These are phyloP conservation scores for Didymodactylos carnosus DNA, from an alignment of 2,888 invertebrate species.

Conservation along the genomic window DNA sequence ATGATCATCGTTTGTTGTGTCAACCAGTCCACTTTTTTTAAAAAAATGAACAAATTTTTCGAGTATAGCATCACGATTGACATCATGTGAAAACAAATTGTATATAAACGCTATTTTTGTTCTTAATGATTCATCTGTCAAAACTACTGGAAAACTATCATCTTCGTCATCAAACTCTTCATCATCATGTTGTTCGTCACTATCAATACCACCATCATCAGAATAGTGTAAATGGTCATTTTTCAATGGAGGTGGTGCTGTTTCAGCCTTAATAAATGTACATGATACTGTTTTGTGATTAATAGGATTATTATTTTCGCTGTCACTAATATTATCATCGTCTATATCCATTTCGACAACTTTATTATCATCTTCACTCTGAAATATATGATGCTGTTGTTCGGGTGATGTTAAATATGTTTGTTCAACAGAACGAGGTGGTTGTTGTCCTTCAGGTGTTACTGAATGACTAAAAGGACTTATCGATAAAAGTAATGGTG, in stretches of 20 bases:
- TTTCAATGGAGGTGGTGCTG: neutral
- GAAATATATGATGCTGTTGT: no score
- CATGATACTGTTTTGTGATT: neutral
- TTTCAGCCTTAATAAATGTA: neutral
- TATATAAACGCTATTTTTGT: neutral
- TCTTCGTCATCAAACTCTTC: neutral
- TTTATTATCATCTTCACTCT: neutral
- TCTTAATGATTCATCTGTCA: neutral
- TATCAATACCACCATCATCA: neutral
- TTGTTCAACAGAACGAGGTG: no score
- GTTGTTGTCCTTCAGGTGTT: no score
- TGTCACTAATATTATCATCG: neutral
- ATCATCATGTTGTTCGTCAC: neutral
- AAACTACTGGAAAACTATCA: neutral
- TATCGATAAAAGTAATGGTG: no score
- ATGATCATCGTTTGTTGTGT: neutral
- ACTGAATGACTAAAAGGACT: no score
- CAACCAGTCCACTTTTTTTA: neutral
- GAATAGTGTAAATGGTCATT: neutral
- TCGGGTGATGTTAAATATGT: no score
- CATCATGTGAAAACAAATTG: neutral
- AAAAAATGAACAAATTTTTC: neutral
- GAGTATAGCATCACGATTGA: neutral
- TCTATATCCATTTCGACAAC: neutral
- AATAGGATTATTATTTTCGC: neutral